A percentile compares a stretch with the other conserved stretches of the same genome.
Evolutionary conservation across 2,888 invertebrate species (phyloP).

Genomic region (Drosophila hawaiiensis): DNA sequence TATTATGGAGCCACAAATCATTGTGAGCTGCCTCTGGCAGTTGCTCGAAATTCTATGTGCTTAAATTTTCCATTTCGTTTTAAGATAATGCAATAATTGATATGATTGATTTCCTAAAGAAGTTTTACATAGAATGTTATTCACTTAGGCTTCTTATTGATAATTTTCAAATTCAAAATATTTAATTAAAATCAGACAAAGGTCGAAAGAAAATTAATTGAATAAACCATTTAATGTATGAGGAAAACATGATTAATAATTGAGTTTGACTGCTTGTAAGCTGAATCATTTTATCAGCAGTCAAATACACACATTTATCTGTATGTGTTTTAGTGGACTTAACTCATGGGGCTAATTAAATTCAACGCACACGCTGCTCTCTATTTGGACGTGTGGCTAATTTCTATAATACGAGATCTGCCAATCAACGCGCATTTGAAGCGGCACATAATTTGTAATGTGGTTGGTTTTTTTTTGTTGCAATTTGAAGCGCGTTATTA

Average conservation of each 20-base stretch:
- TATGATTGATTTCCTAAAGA: background rate
- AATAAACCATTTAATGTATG: rapidly evolving
- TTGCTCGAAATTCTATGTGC: background rate
- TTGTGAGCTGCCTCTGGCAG: background rate
- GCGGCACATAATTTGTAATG: slow-evolving; percentile 72
- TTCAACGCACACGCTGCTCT: slow-evolving; percentile 58
- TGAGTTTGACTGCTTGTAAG: background rate
- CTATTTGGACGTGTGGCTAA: slow-evolving; percentile 45
- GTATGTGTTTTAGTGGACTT: slow-evolving; percentile 12
- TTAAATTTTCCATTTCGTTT: background rate
- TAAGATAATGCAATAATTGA: background rate
- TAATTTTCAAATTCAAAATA: background rate
- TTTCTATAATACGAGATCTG: slow-evolving; percentile 54
- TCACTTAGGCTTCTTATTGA: background rate
- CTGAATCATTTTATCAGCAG: background rate
- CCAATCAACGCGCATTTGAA: slow-evolving; percentile 61
- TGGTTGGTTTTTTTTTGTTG: slow-evolving; percentile 60
- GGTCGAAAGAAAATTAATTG: background rate
- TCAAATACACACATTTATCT: background rate
- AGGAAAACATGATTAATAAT: background rate
- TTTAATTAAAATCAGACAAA: background rate
- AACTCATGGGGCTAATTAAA: slow-evolving; percentile 38
- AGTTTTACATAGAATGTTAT: background rate
- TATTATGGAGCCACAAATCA: slow-evolving; percentile 2
- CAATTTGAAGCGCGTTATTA: slow-evolving; percentile 78